Percentiles rank a stretch among this genome's conserved stretches.
Conservation (phyloP, 2,888 invertebrate genomes). For the Eupithecia inturbata region DNA sequence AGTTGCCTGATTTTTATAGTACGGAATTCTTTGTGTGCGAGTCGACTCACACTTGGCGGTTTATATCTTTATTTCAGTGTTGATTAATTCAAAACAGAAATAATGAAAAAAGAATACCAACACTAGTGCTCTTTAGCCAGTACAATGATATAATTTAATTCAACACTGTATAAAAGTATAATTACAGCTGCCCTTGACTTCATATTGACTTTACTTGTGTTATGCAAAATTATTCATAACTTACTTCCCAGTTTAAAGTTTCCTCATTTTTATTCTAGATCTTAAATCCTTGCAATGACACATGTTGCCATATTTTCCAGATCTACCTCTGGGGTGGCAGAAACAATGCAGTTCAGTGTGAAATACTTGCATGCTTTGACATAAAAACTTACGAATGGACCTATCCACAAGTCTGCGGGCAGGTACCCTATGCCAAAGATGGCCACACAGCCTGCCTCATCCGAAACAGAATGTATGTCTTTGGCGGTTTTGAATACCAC, state of each 20-base stretch:
- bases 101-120: background rate
- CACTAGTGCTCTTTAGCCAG: background rate
- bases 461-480: constrained; percentile 92
- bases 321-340: constrained; percentile 97
- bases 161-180: background rate
- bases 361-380: constrained; percentile 92
- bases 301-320: constrained; percentile 53
- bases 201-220: background rate
- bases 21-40: no score
- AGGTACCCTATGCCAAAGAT: constrained; percentile 92
- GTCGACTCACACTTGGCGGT: no score
- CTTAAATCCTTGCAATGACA: background rate
- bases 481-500: constrained; percentile 95
- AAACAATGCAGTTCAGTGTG: constrained; percentile 92
- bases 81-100: no score
- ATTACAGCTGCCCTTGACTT: background rate
- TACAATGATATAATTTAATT: background rate
- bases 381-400: constrained; percentile 88
- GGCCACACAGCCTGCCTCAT: constrained; percentile 95
- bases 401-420: constrained; percentile 86
- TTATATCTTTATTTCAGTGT: no score
- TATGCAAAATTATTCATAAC: background rate
- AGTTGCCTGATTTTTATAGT: no score
- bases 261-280: background rate
- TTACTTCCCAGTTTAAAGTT: background rate